Evolutionary conservation across 2,888 invertebrate genomes (phyloP).

Genomic region (Drosophila meridionalis): DNA sequence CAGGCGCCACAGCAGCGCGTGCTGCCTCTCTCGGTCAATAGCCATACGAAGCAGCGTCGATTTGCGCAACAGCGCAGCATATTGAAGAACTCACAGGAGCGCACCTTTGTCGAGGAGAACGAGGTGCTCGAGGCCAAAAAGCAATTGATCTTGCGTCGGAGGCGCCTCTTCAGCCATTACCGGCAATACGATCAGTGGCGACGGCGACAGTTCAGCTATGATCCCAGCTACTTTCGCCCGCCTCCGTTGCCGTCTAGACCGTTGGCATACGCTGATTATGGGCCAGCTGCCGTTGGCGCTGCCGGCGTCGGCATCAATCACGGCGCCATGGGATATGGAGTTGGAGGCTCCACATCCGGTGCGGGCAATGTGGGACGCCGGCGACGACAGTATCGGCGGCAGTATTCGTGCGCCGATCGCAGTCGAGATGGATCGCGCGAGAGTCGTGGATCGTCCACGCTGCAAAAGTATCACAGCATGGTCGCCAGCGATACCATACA

Average conservation of each 20-base stretch:
- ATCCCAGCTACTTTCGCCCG: conserved; percentile 83
- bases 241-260: conserved; percentile 72
- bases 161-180: conserved; percentile 84
- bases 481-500: conserved; percentile 78
- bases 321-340: conserved; percentile 26
- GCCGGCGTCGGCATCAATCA: conserved; percentile 51
- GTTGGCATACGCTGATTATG: conserved; percentile 69
- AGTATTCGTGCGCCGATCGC: conserved; percentile 84
- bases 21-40: conserved; percentile 57
- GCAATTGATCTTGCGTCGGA: conserved; percentile 82
- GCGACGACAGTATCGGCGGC: conserved; percentile 83
- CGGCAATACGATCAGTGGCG: conserved; percentile 85
- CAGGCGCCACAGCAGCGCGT: conserved; percentile 49
- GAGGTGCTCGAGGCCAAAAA: conserved; percentile 83
- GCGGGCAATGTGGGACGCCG: conserved; percentile 77
- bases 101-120: conserved; percentile 78
- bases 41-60: conserved; percentile 67
- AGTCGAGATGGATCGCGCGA: conserved; percentile 83
- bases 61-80: conserved; percentile 82
- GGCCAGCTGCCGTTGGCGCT: conserved; percentile 32
- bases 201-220: conserved; percentile 84
- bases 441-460: conserved; percentile 81
- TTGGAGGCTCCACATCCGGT: conserved; percentile 15
- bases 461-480: conserved; percentile 75
- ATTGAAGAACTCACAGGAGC: conserved; percentile 81